Evolutionary conservation across 2,113 vertebrate species (phyloP).

Genomic region (Solea solea): DNA sequence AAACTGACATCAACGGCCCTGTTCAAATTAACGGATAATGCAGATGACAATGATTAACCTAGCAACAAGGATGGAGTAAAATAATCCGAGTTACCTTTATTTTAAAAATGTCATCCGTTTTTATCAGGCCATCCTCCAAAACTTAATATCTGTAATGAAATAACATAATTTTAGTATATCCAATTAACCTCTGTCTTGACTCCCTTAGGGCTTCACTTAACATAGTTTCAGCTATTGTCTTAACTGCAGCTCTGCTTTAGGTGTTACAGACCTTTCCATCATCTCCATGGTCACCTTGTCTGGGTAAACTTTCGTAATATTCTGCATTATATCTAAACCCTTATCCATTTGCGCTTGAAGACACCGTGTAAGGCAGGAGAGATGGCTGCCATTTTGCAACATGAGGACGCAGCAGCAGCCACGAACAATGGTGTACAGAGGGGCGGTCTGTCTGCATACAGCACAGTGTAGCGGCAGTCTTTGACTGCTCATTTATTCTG

Average conservation of each 20-base stretch:
- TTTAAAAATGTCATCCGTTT: slow-evolving; percentile 40
- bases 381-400: slow-evolving; percentile 27
- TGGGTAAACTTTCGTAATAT: neutral
- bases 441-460: slow-evolving; percentile 49
- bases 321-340: neutral
- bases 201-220: slow-evolving; percentile 74
- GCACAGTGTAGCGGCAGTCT: slow-evolving; percentile 88
- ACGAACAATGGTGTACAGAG: slow-evolving; percentile 13
- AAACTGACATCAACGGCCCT: neutral
- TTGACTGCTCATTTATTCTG: slow-evolving; percentile 99
- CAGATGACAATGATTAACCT: slow-evolving; percentile 20
- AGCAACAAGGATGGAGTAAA: slow-evolving; percentile 25
- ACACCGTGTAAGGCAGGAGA: neutral
- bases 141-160: slow-evolving; percentile 67
- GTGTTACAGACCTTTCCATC: slow-evolving; percentile 43
- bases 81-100: slow-evolving; percentile 37
- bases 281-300: slow-evolving; percentile 14
- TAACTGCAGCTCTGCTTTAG: slow-evolving; percentile 51
- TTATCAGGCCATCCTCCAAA: slow-evolving; percentile 74
- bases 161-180: slow-evolving; percentile 76
- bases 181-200: slow-evolving; percentile 77
- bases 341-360: slow-evolving; percentile 3
- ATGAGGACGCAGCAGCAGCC: neutral
- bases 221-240: slow-evolving; percentile 68
- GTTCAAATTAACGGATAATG: slow-evolving; percentile 17